A percentile compares a stretch with the other conserved stretches of the same genome.
These are phyloP conservation scores for Lordiphosa fenestrarum DNA, from an alignment of 2,888 invertebrate species.

Conservation along the genomic window DNA sequence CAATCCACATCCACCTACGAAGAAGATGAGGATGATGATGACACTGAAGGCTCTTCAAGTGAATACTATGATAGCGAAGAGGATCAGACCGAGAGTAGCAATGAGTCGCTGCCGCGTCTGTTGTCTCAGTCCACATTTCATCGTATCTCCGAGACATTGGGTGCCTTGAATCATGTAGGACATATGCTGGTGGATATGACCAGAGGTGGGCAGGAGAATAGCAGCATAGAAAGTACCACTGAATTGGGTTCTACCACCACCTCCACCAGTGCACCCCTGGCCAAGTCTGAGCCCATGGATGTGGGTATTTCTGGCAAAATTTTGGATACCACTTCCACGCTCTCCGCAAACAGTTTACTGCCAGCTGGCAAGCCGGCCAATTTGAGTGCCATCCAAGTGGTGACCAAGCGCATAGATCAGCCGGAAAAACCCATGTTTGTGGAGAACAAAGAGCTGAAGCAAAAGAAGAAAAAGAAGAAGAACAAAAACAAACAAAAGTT, in stretches of 20 bases:
- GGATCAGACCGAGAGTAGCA: slow-evolving; percentile 52
- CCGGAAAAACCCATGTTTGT: slow-evolving; percentile 66
- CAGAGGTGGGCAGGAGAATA: slow-evolving; percentile 78
- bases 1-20: slow-evolving; percentile 39
- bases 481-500: slow-evolving; percentile 49
- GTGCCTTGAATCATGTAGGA: slow-evolving; percentile 92
- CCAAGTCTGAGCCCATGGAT: slow-evolving; percentile 29
- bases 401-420: slow-evolving; percentile 66
- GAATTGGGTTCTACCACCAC: slow-evolving; percentile 17
- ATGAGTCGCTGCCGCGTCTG: slow-evolving; percentile 81
- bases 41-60: slow-evolving; percentile 48
- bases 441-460: slow-evolving; percentile 78
- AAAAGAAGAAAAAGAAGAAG: slow-evolving; percentile 75
- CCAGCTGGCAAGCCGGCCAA: slow-evolving; percentile 57
- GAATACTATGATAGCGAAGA: slow-evolving; percentile 76
- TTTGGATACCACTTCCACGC: slow-evolving; percentile 47
- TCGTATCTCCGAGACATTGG: slow-evolving; percentile 85
- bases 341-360: slow-evolving; percentile 57
- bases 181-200: slow-evolving; percentile 92
- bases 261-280: slow-evolving; percentile 11
- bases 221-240: slow-evolving; percentile 10
- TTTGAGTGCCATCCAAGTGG: slow-evolving; percentile 49
- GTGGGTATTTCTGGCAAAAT: slow-evolving; percentile 50
- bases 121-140: slow-evolving; percentile 84
- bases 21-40: slow-evolving; percentile 23